Evolutionary conservation across 2,888 invertebrate genomes (phyloP).

Genomic region (Rotaria socialis): DNA sequence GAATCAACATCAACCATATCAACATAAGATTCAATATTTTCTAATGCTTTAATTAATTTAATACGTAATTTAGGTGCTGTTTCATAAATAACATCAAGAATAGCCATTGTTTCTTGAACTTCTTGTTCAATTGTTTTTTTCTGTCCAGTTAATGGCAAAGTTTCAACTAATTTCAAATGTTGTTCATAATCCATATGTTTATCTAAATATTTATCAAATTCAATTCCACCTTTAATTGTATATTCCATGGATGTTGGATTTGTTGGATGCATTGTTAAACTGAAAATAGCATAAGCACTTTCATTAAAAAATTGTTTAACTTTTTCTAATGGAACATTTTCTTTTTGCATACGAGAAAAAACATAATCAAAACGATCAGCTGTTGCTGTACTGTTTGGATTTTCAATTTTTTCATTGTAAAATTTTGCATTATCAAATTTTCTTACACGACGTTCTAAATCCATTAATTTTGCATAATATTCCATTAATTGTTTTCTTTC

Average conservation of each 20-base stretch:
- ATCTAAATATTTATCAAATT: slow-evolving; percentile 29
- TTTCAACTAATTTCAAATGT: not conserved
- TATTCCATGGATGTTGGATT: slow-evolving; percentile 21
- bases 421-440: slow-evolving; percentile 22
- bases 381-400: slow-evolving; percentile 8
- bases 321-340: not conserved
- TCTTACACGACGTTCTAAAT: slow-evolving; percentile 37
- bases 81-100: slow-evolving; percentile 23
- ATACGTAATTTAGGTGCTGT: not conserved
- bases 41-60: not conserved
- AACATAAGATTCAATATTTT: not conserved
- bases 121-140: slow-evolving; percentile 14
- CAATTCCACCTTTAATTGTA: slow-evolving; percentile 10
- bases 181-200: not conserved
- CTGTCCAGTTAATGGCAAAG: not conserved
- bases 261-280: slow-evolving; percentile 36
- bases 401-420: slow-evolving; percentile 25
- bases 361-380: slow-evolving; percentile 19
- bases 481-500: slow-evolving; percentile 22
- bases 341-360: not conserved
- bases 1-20: not conserved
- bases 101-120: not conserved
- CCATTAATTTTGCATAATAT: slow-evolving; percentile 27
- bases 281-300: slow-evolving; percentile 8
- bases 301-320: not conserved